These are phyloP conservation scores for Alcedo quadribrachys DNA, from an alignment of 2,797 vertebrate species.

Conservation along the genomic window DNA sequence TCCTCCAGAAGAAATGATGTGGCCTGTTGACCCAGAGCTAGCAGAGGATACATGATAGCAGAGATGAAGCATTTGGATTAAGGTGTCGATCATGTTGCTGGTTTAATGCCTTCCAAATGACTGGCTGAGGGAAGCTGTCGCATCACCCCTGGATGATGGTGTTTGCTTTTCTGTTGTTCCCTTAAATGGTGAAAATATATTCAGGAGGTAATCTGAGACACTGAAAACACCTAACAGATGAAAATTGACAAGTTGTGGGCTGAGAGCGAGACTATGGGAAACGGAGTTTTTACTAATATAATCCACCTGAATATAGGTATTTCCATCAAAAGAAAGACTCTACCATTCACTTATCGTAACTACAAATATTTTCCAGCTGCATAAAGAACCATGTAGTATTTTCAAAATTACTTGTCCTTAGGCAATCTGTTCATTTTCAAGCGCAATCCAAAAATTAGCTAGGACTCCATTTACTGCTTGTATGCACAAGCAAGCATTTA, in stretches of 20 bases:
- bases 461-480: not conserved
- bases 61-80: not conserved
- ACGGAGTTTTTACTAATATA: not conserved
- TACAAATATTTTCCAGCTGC: constrained; percentile 41
- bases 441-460: not conserved
- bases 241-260: not conserved
- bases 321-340: not conserved
- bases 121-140: not conserved
- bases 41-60: not conserved
- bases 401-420: constrained; percentile 2
- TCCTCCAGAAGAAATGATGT: constrained; percentile 16
- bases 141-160: not conserved
- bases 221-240: not conserved
- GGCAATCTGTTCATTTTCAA: constrained; percentile 50
- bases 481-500: not conserved
- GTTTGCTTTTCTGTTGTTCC: not conserved
- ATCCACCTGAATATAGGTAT: constrained; percentile 12
- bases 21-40: not conserved
- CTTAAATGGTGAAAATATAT: not conserved
- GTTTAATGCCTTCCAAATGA: not conserved
- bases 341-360: not conserved
- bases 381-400: constrained; percentile 8
- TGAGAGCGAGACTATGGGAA: not conserved
- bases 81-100: not conserved
- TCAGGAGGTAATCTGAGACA: not conserved